Evolutionary conservation across 2,113 vertebrate species (phyloP).

Genomic region (Nibea albiflora): DNA sequence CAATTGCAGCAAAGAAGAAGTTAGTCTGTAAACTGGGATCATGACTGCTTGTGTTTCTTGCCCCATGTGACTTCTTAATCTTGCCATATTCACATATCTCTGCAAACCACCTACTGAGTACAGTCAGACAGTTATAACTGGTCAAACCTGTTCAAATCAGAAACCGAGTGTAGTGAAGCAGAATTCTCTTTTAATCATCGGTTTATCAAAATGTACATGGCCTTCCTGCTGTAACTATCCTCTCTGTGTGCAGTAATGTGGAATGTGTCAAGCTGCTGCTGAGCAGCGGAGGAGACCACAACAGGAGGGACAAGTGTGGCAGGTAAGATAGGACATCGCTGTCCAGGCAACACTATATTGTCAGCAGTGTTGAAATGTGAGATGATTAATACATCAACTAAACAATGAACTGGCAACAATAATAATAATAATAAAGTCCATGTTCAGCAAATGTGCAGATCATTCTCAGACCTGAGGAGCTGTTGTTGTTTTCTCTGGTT

Average conservation of each 20-base stretch:
- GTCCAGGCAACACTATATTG: not conserved
- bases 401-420: not conserved
- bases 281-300: conserved; percentile 95
- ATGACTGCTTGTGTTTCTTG: not conserved
- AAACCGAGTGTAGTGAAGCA: not conserved
- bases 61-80: not conserved
- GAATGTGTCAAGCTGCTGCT: conserved; percentile 97
- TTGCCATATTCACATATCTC: not conserved
- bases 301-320: conserved; percentile 93
- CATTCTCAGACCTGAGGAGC: not conserved
- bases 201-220: not conserved
- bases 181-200: not conserved
- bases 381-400: not conserved
- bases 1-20: too few relatives aligned
- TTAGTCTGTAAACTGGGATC: too few relatives aligned
- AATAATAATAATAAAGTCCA: not conserved
- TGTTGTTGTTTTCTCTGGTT: not conserved
- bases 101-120: not conserved
- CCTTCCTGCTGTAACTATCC: not conserved
- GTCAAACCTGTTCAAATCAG: not conserved
- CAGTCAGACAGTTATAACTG: not conserved
- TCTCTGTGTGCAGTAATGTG: conserved; percentile 87
- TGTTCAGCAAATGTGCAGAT: not conserved
- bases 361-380: too few relatives aligned
- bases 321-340: conserved; percentile 84